A percentile compares a stretch with the other conserved stretches of the same genome.
Conservation (phyloP, 2,888 invertebrate species). For the Nysson spinosus region DNA sequence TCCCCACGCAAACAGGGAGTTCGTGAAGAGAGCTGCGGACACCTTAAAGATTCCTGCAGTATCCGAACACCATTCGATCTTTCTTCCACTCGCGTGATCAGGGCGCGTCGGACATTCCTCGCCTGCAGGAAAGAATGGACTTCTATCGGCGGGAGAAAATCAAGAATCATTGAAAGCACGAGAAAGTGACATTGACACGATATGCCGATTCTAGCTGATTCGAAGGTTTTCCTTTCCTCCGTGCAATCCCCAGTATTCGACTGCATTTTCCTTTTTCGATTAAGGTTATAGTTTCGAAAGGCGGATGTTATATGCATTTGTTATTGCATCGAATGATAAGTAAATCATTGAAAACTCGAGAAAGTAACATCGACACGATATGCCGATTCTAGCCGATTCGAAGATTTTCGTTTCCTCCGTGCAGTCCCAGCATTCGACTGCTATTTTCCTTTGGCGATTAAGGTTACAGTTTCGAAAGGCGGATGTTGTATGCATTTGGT, state of each 20-base stretch:
- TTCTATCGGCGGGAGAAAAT: not conserved
- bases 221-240: slow-evolving; percentile 35
- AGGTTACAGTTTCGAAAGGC: no score
- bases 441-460: no score
- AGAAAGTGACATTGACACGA: slow-evolving; percentile 43
- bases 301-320: no score
- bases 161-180: slow-evolving; percentile 20
- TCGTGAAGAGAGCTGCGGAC: slow-evolving; percentile 43
- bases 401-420: slow-evolving; percentile 36
- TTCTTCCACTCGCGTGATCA: not conserved
- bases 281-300: no score
- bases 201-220: slow-evolving; percentile 16
- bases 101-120: slow-evolving; percentile 9
- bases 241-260: no score
- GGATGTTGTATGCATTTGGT: no score
- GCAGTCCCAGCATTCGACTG: no score
- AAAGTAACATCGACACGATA: slow-evolving; percentile 39
- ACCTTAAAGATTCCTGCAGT: slow-evolving; percentile 48
- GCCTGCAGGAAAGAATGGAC: not conserved
- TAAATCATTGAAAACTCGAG: slow-evolving; percentile 27
- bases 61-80: slow-evolving; percentile 25
- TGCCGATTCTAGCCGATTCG: slow-evolving; percentile 18
- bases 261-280: no score
- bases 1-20: slow-evolving; percentile 61
- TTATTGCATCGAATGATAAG: no score